Base-by-base conservation (phyloP, 2,888 invertebrate species). In the Euclidia mi region DNA sequence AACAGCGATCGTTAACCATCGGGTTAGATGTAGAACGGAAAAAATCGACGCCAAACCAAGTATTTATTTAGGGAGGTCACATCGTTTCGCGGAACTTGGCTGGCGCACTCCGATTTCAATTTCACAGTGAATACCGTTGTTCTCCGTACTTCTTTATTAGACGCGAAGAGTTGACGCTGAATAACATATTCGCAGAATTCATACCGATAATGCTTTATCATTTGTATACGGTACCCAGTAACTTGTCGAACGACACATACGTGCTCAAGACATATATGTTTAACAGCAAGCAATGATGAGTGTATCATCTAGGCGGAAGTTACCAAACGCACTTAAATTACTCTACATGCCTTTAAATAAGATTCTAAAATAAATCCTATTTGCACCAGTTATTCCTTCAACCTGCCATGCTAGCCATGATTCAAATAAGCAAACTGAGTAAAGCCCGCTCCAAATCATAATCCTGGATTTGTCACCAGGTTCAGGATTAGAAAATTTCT, bases 141-240 rank as follows among this genome's bases (percentile, higher is more conserved):
- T 87, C 88, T 79, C 57, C 68, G 87, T 88, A 87, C 76, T 79
- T 80, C 81, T 84, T 82, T 79, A 79, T 83, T 85, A 81, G 81
- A 81, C 66, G 67, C 62, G 69, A 72, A 76, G 80, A 66, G 68
- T 73, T 65, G 56, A 55, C 50, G 51, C 53, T 76, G 76, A 73
- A 76, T 74, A 79, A 84, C 65, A 68, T 55, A 66, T 88, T 85
- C 86, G 68, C 73, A 67, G 87, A 88, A 85, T 78, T 65, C 63
- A 64, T 76, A 63, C 63, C 76, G 69, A 79, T 76, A 76, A 58
- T 65, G 65, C 59, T 74, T 71, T 68, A 68, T 61, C 65, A 65
- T 58, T 55, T 57, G 31, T 52, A 40, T 58, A 47, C 31, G 42
- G 49, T 58, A 42, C 57, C n/a, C 43, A 38, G 38, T 59, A 56